phyloP scores from a whole-genome alignment of 2,888 invertebrate species.

The Meiosimyza platycephala region DNA sequence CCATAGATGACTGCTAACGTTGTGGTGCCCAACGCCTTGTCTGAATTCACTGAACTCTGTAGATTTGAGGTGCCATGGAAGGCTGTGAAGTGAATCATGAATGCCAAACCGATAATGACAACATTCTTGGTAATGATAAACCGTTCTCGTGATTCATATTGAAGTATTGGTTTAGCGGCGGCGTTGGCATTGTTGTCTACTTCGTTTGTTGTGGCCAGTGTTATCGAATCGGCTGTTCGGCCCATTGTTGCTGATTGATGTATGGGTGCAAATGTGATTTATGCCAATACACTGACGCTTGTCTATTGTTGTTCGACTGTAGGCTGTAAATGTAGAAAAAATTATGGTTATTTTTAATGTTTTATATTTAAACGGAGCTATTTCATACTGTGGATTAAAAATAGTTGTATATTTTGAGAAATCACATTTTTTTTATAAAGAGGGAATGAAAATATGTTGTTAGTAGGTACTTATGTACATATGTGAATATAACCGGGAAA shows the following conservation, averaged over 20 bases:
- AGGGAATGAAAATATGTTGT: no score
- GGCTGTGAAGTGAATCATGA: slow-evolving; percentile 93
- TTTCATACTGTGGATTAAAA: no score
- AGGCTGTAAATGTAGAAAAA: no score
- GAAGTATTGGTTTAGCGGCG: slow-evolving; percentile 43
- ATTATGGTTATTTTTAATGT: no score
- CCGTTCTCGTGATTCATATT: slow-evolving; percentile 73
- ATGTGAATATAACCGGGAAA: no score
- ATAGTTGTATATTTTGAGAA: no score
- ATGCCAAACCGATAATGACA: slow-evolving; percentile 85
- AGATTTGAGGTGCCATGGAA: slow-evolving; percentile 88
- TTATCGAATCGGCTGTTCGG: slow-evolving; percentile 4
- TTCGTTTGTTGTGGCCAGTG: slow-evolving; percentile 13
- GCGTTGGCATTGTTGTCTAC: slow-evolving; percentile 1
- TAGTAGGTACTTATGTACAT: no score
- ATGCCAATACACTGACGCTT: no score
- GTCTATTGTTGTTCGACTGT: no score
- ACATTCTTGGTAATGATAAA: slow-evolving; percentile 87
- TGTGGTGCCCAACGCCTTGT: slow-evolving; percentile 84
- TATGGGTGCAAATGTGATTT: no score
- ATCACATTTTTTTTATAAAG: no score
- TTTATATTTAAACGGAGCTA: no score
- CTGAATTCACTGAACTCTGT: slow-evolving; percentile 87
- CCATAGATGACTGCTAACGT: slow-evolving; percentile 89
- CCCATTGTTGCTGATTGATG: neutral